Evolutionary conservation across 2,888 invertebrate genomes (phyloP).

Genomic region (Therioaphis trifolii): DNA sequence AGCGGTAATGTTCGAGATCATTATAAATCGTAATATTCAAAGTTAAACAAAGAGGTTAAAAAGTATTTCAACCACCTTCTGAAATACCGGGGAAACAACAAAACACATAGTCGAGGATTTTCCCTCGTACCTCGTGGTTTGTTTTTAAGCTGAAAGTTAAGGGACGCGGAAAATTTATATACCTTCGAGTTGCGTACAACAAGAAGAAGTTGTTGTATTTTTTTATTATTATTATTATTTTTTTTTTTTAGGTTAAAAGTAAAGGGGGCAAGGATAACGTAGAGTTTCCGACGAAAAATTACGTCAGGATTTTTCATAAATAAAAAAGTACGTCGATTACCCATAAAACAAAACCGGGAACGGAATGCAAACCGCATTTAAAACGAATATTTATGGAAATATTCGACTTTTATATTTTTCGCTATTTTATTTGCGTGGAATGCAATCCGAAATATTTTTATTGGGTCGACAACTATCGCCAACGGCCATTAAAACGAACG

Average conservation of each 20-base stretch:
- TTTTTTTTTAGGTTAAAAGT: too few relatives aligned
- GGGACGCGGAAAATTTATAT: conserved; percentile 22
- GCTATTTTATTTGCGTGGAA: conserved; percentile 25
- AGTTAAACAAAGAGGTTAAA: conserved; percentile 29
- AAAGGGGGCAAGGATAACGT: conserved; percentile 4
- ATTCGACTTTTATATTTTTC: conserved; percentile 34
- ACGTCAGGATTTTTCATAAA: conserved; percentile 36
- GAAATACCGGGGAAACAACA: conserved; percentile 15
- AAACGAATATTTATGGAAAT: conserved; percentile 49
- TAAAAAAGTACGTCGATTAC: conserved; percentile 28
- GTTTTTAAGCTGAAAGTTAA: conserved; percentile 44
- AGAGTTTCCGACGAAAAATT: conserved; percentile 40
- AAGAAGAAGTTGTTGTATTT: conserved; percentile 10
- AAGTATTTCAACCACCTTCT: conserved; percentile 20
- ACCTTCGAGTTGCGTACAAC: conserved; percentile 12
- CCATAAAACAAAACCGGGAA: conserved; percentile 27
- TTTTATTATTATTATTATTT: background rate
- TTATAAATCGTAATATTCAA: conserved; percentile 23
- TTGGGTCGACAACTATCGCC: conserved; percentile 10
- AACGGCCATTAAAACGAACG: conserved; percentile 32
- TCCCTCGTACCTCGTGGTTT: background rate
- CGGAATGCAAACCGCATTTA: conserved; percentile 34
- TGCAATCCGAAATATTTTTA: conserved; percentile 30
- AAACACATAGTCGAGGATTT: conserved; percentile 14
- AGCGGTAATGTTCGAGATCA: background rate